These are phyloP conservation scores for Dendrophyllia cribrosa DNA, from an alignment of 64 coral and sea anemone species.

Conservation along the genomic window DNA sequence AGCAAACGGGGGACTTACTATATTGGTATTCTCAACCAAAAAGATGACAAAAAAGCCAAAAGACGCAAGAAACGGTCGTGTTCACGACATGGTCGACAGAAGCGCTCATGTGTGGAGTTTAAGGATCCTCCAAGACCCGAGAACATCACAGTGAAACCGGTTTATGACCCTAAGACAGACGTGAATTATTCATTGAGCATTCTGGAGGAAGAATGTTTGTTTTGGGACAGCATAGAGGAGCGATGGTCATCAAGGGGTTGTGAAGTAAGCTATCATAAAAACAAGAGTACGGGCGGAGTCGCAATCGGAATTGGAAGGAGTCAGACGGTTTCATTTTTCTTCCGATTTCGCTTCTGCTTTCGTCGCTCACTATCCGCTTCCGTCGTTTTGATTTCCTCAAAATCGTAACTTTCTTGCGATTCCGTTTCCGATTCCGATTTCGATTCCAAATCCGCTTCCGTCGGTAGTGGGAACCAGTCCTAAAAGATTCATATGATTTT, in stretches of 20 bases:
- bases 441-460: too few species aligned
- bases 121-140: constrained; percentile 78
- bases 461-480: too few species aligned
- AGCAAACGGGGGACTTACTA: constrained; percentile 44
- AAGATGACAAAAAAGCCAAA: neutral
- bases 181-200: constrained; percentile 75
- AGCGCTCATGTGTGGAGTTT: constrained; percentile 81
- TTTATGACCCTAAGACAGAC: constrained; percentile 62
- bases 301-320: too few species aligned
- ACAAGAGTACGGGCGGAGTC: neutral
- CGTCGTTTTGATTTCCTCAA: too few species aligned
- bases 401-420: too few species aligned
- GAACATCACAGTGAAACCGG: constrained; percentile 71
- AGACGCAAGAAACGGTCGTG: constrained; percentile 73
- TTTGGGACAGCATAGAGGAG: constrained; percentile 63
- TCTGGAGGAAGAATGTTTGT: constrained; percentile 58
- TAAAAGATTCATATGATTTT: too few species aligned
- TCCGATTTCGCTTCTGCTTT: too few species aligned
- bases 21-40: constrained; percentile 63
- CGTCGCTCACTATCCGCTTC: too few species aligned
- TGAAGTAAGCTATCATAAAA: constrained; percentile 17
- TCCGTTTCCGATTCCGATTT: too few species aligned
- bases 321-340: too few species aligned
- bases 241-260: constrained; percentile 76
- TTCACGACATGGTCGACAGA: constrained; percentile 48